phyloP scores from a whole-genome alignment of 2,888 invertebrate species.

The Notocelia uddmanniana region DNA sequence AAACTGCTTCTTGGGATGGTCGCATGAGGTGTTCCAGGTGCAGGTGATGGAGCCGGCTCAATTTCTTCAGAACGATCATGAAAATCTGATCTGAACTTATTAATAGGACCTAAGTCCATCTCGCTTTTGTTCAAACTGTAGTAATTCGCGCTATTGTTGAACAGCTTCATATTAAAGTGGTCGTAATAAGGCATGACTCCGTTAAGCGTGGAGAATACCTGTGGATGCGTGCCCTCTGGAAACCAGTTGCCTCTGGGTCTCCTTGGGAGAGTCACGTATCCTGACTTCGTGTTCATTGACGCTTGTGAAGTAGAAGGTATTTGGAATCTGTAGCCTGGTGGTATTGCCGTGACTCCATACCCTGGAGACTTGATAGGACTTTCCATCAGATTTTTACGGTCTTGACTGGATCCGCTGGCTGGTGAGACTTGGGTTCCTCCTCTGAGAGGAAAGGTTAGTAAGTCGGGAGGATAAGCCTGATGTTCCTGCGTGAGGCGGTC shows the following conservation, averaged over 20 bases:
- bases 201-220: constrained; percentile 74
- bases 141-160: constrained; percentile 92
- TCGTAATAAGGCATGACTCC: constrained; percentile 89
- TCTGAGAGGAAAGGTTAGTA: constrained; percentile 90
- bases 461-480: constrained; percentile 92
- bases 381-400: constrained; percentile 54
- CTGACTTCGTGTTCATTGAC: constrained; percentile 88
- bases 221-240: constrained; percentile 80
- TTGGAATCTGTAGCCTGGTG: constrained; percentile 81
- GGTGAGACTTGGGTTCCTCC: constrained; percentile 82
- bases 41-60: constrained; percentile 81
- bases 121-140: constrained; percentile 91
- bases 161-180: constrained; percentile 93
- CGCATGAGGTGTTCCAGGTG: constrained; percentile 81
- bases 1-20: constrained; percentile 80
- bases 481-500: constrained; percentile 79
- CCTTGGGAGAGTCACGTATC: constrained; percentile 95
- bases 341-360: constrained; percentile 66
- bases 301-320: constrained; percentile 87
- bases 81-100: constrained; percentile 78
- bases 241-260: constrained; percentile 91
- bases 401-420: constrained; percentile 61
- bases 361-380: constrained; percentile 77
- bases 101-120: constrained; percentile 84
- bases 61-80: constrained; percentile 79